Evolutionary conservation across 2,888 invertebrate species (phyloP), one percentile per base, ranked within the genome.

Genomic region (Pheosia gnoma): DNA sequence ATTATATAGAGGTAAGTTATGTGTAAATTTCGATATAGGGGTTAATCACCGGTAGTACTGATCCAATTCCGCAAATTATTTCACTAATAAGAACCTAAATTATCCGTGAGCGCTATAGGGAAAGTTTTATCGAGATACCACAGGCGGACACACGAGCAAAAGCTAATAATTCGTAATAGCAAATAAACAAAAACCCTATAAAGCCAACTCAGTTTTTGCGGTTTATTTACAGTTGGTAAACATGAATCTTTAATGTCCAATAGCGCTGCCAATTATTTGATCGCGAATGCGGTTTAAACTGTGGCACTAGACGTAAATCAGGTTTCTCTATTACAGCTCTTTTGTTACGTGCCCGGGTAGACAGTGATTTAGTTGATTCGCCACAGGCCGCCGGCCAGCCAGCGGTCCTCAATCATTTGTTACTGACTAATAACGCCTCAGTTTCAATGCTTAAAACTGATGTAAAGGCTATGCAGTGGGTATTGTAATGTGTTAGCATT

Each of bases 391-490:
- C 45, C 64, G 47, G 57, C 47, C 59, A 41, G 57, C 47, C 58
- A 41, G 59, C 59, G 70, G 62, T 65, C 68, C 68, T 71, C 65
- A 68, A 75, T 75, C 71, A 72, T 72, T 65, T 58, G 60, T 55
- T 61, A 59, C 62, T 62, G 70, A 75, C 76, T 79, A 80, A 80
- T 83, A 81, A 82, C 78, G 74, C 78, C 74, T 75, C 79, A 75
- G 76, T 79, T 80, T 83, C 84, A 85, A 85, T 83, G 79, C 76
- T 80, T 78, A 71, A 81, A 84, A 86, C 84, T 82, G 82, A 77
- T 78, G 79, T 47, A 47, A 25, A 25, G 25, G 25, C 47, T 43
- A 9, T 43, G 25, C 25, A 25, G 25, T 2, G 25, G 25, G 25
- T 25, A 25, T 25, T 25, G 25, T 25, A 25, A 25, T 25, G 25